Evolutionary conservation across 2,888 invertebrate genomes (phyloP).

Genomic region (Zygothrica quintamaculata): DNA sequence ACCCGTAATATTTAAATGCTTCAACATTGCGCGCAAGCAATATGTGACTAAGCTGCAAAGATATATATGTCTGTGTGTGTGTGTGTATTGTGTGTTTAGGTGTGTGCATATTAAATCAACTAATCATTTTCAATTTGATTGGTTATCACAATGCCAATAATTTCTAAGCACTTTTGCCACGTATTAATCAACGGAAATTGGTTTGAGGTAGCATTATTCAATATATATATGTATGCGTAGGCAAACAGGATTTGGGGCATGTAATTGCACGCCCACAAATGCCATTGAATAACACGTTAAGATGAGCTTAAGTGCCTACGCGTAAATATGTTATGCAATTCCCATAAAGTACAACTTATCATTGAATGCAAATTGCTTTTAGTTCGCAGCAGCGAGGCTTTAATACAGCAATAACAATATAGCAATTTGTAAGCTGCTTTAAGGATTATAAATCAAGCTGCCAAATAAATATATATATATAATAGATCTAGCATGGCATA

Average conservation of each 20-base stretch:
- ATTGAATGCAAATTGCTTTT: too few relatives aligned
- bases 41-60: constrained; percentile 25
- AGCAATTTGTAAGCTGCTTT: too few relatives aligned
- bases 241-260: neutral
- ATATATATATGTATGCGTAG: neutral
- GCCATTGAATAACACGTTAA: too few relatives aligned
- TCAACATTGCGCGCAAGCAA: constrained; percentile 25
- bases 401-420: too few relatives aligned
- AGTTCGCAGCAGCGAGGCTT: too few relatives aligned
- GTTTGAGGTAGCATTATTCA: constrained; percentile 16
- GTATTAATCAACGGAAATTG: constrained; percentile 27
- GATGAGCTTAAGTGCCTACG: too few relatives aligned
- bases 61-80: neutral
- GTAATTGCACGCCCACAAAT: constrained; percentile 4
- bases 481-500: too few relatives aligned
- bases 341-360: too few relatives aligned
- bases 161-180: constrained; percentile 9
- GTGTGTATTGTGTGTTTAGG: neutral
- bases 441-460: too few relatives aligned
- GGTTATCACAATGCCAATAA: constrained; percentile 29
- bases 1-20: constrained; percentile 38
- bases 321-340: too few relatives aligned
- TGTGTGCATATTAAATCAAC: constrained; percentile 19
- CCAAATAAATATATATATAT: too few relatives aligned
- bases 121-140: constrained; percentile 51